phyloP scores from a whole-genome alignment of 1,140 invertebrate genomes.

The Bombus sibiricus region DNA sequence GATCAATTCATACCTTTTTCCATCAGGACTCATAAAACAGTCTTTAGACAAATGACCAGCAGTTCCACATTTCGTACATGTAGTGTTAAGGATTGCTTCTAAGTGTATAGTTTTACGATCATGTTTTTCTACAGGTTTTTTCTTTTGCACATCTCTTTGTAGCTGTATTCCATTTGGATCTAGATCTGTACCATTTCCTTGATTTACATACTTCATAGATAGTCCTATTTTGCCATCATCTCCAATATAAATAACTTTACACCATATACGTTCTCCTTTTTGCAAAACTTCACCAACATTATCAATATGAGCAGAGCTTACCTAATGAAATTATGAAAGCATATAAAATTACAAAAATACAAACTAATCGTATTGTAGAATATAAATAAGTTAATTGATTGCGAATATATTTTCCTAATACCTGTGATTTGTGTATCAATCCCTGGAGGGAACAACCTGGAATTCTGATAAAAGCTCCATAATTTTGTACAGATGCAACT shows the following conservation, averaged over 20 bases:
- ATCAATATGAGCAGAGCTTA: slow-evolving; percentile 76
- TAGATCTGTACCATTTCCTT: slow-evolving; percentile 80
- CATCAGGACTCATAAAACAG: slow-evolving; percentile 78
- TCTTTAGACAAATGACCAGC: slow-evolving; percentile 79
- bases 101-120: slow-evolving; percentile 76
- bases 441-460: slow-evolving; percentile 78
- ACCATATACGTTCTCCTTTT: slow-evolving; percentile 79
- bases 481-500: slow-evolving; percentile 79
- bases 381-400: slow-evolving; percentile 8
- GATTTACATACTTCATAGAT: slow-evolving; percentile 82
- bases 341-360: slow-evolving; percentile 16
- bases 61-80: slow-evolving; percentile 79
- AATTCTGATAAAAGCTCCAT: slow-evolving; percentile 82
- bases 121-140: slow-evolving; percentile 62
- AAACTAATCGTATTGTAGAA: slow-evolving; percentile 5
- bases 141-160: slow-evolving; percentile 77
- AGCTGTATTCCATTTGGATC: slow-evolving; percentile 80
- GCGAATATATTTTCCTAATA: slow-evolving; percentile 43
- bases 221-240: slow-evolving; percentile 81
- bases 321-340: slow-evolving; percentile 56
- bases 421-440: slow-evolving; percentile 77
- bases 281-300: slow-evolving; percentile 79
- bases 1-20: slow-evolving; percentile 79
- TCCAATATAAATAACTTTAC: slow-evolving; percentile 78
- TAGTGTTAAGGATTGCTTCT: slow-evolving; percentile 80